Conservation (phyloP, 2,888 invertebrate genomes). For the Pterobdella sp. region DNA sequence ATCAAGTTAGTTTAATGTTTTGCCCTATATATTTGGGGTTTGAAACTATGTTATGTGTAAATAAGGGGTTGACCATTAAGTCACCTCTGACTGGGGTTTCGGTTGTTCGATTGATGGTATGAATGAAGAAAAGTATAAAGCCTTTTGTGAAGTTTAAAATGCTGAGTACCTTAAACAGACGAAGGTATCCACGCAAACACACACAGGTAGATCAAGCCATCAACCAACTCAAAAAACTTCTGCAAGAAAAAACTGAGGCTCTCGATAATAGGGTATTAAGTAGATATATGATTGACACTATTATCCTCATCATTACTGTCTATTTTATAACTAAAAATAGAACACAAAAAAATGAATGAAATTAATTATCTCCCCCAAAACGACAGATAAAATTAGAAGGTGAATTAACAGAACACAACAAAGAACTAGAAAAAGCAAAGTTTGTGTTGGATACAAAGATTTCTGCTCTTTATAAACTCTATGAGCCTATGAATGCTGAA, state of each 20-base stretch:
- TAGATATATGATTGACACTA: not conserved
- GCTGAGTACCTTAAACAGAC: no score
- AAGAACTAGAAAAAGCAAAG: slow-evolving; percentile 24
- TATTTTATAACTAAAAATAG: not conserved
- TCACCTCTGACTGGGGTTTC: no score
- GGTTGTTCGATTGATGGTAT: no score
- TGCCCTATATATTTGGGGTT: no score
- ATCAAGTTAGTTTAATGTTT: no score
- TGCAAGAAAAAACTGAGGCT: slow-evolving; percentile 26
- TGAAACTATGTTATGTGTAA: no score
- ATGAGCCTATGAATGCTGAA: slow-evolving; percentile 25
- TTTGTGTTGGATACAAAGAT: slow-evolving; percentile 26
- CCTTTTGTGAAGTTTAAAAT: no score
- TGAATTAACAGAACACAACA: slow-evolving; percentile 19
- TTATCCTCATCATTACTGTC: not conserved
- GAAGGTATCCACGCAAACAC: no score
- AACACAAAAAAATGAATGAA: not conserved
- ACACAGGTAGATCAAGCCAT: slow-evolving; percentile 16
- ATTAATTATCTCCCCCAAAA: not conserved
- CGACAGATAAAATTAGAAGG: slow-evolving; percentile 22
- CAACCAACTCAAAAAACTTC: slow-evolving; percentile 21
- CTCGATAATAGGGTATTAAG: slow-evolving; percentile 18
- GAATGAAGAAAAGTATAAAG: no score
- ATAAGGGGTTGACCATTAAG: no score
- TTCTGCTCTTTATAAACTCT: not conserved